These are phyloP conservation scores for Thumatha senex DNA, from an alignment of 2,888 invertebrate genomes.

Conservation along the genomic window DNA sequence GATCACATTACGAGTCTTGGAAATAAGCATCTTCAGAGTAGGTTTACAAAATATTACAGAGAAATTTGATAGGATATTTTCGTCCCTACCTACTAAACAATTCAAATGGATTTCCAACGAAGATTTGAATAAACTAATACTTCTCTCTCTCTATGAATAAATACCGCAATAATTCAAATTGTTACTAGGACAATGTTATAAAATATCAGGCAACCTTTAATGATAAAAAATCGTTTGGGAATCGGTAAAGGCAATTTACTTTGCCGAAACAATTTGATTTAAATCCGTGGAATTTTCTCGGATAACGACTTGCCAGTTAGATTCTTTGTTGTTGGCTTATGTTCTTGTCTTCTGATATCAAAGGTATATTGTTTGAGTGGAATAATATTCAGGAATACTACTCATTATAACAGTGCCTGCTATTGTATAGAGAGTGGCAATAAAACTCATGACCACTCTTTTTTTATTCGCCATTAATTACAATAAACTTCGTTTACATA, in stretches of 20 bases:
- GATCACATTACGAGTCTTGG: no score
- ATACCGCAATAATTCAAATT: constrained; percentile 35
- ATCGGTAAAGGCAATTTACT: constrained; percentile 27
- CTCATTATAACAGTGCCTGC: no score
- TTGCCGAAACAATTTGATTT: constrained; percentile 25
- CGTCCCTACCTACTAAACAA: constrained; percentile 21
- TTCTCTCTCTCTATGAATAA: constrained; percentile 18
- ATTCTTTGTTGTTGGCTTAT: constrained; percentile 10
- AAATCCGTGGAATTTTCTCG: constrained; percentile 17
- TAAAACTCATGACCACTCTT: no score
- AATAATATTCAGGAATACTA: no score
- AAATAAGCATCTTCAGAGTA: no score
- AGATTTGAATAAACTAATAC: constrained; percentile 22
- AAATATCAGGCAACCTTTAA: constrained; percentile 27
- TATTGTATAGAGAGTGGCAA: no score
- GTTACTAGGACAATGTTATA: constrained; percentile 31
- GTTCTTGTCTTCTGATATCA: not conserved
- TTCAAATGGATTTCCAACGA: constrained; percentile 17
- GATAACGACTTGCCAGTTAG: constrained; percentile 16
- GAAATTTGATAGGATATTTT: constrained; percentile 13
- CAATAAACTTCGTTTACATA: no score
- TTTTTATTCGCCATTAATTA: no score
- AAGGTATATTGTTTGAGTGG: no score
- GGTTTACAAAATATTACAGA: not conserved
- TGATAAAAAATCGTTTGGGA: constrained; percentile 27